A percentile compares a stretch with the other conserved stretches of the same genome.
Evolutionary conservation across 2,797 vertebrate species (phyloP).

Genomic region (Poeciliopsis presidionis): DNA sequence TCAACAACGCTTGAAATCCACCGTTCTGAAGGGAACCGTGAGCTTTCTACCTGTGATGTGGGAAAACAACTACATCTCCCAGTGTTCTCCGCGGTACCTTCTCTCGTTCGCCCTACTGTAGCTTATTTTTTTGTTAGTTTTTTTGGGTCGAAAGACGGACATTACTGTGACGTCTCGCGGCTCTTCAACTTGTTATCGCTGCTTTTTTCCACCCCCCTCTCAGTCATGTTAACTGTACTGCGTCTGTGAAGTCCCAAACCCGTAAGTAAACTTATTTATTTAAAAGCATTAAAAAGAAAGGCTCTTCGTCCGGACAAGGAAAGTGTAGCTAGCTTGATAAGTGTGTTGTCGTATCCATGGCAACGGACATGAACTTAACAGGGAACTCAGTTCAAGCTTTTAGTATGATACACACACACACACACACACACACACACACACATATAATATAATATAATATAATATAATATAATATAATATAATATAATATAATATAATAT

Average conservation of each 20-base stretch:
- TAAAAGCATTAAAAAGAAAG: accelerated
- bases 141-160: not conserved
- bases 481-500: too few relatives aligned
- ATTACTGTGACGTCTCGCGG: not conserved
- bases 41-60: not conserved
- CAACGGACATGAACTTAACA: constrained; percentile 32
- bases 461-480: too few relatives aligned
- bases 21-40: not conserved
- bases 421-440: too few relatives aligned
- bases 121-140: not conserved
- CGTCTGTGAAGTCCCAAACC: not conserved
- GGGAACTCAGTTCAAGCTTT: too few relatives aligned
- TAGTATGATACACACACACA: too few relatives aligned
- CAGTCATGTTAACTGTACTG: not conserved
- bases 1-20: not conserved
- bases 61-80: constrained; percentile 56
- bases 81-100: not conserved
- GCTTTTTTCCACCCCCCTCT: not conserved
- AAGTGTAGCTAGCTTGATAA: constrained; percentile 26
- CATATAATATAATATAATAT: too few relatives aligned
- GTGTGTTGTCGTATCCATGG: constrained; percentile 68
- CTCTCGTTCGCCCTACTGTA: not conserved
- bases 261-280: constrained; percentile 27
- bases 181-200: not conserved
- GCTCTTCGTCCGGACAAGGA: accelerated